Base-by-base conservation (phyloP, 2,888 invertebrate genomes). In the Siphonodentalium dalli region DNA sequence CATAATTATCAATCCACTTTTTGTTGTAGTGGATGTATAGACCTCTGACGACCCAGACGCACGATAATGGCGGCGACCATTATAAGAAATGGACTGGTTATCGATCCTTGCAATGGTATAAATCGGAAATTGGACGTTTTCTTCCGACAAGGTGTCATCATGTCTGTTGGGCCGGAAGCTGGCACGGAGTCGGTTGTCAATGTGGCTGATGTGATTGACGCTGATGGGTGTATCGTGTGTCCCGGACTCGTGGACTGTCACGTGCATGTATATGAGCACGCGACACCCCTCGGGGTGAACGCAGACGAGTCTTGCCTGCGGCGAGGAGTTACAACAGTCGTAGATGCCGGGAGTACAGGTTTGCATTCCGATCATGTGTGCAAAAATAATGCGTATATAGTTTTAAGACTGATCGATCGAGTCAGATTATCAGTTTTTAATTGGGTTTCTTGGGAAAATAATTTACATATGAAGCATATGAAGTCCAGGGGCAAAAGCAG, bases 241-340 rank as follows among this genome's bases (percentile, higher is more conserved):
- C 69, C 77, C n/a, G 77, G 77, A 18, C 58, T 77, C 18, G 69
- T 77, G 37, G 77, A 77, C 56, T 65, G 66, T n/a, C 77, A 77
- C 50, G 68, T 75, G 13, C 77, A 77, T 54, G 72, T 68, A 18
- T 76, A 73, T 56, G 63, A 75, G 47, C 65, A 72, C 53, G 69
- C 68, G 31, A 77, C 75, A 13, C 75, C 75, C 9, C 58, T 77
- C 21, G 75, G 77, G 15, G 57, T 76, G 6, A 71, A 76, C 56
- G 61, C 72, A 11, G 77, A 77, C 52, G 56, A 57, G 24, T 49
- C 51, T 38, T 74, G 75, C 45, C 58, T 75, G 21, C 45, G 67
- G n/a, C 65, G 73, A 35, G 75, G 75, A 18, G 72, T 72, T 3
- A 76, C 75, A 0, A 70, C 74, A 1, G 65, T 67, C 2, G 67